Evolutionary conservation across 2,113 vertebrate species (phyloP).

Genomic region (Myotis davidii): DNA sequence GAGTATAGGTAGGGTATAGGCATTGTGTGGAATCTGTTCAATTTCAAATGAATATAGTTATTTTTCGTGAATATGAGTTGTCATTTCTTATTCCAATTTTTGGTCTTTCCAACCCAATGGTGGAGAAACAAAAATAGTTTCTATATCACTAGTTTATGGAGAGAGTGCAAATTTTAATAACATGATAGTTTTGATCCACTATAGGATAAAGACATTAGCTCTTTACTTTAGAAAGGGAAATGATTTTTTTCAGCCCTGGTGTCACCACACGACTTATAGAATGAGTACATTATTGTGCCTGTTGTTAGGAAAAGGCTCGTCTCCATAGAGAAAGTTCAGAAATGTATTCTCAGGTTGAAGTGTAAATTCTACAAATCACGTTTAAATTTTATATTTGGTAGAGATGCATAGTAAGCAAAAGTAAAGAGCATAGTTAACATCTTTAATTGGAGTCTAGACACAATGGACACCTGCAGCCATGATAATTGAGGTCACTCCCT

Average conservation of each 20-base stretch:
- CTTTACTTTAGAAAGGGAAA: constrained; percentile 14
- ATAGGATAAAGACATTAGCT: background rate
- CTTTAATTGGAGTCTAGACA: background rate
- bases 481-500: background rate
- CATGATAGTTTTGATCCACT: background rate
- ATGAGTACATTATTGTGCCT: background rate
- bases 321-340: background rate
- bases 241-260: background rate
- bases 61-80: background rate
- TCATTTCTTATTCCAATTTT: background rate
- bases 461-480: background rate
- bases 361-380: background rate
- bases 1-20: background rate
- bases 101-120: background rate
- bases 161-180: background rate
- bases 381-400: background rate
- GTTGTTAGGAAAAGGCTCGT: background rate
- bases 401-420: background rate
- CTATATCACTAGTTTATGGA: background rate
- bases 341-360: background rate
- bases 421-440: background rate
- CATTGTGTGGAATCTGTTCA: background rate
- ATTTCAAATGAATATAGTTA: background rate
- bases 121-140: background rate
- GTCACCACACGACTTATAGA: background rate